Evolutionary conservation across 2,113 vertebrate genomes (phyloP), one percentile per base, ranked within the genome.

Genomic region (Rhea pennata): DNA sequence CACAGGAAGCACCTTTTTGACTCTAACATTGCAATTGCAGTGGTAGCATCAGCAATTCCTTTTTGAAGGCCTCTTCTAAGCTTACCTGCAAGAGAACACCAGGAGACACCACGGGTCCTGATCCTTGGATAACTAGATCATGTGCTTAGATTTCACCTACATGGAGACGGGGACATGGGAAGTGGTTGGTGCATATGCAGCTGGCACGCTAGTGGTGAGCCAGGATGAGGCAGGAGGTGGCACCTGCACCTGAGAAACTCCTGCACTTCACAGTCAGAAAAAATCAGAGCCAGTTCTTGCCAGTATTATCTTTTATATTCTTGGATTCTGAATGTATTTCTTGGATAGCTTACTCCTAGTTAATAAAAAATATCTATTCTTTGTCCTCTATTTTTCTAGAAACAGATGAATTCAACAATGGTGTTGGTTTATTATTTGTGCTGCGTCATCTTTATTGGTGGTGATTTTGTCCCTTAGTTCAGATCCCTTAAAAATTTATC

Each of bases 71-170:
- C 0, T 0, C 74, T 53, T 94, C 77, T 95, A 95, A 87, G 44
- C 84, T 95, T 76, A 93, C 74, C 64, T 95, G 94, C 81, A 95
- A 95, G 74, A 51, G 78, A 95, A 95, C 58, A 95, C 87, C 91
- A 73, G 89, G 90, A 97, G 89, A 91, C 33, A 95, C 9, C 24
- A 48, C 81, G 86, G 91, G 82, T 91, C 81, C 87, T 94, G 78
- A 66, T 87, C 81, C 62, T 92, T 94, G 89, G 58, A 84, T 95
- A 92, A 89, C 11, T 1, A 95, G 87, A 87, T 76, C 1, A 0
- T 21, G 44, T 73, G 33, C 84, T 95, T 94, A 94, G 81, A 96
- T 97, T 96, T 95, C 95, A 95, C 42, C 77, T 66, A 1, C 36
- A 14, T 58, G 66, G 84, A 85, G 91, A 85, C 84, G 90, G 67